Percentiles rank a stretch among this genome's conserved stretches.
phyloP scores from a whole-genome alignment of 2,888 invertebrate genomes.

The Lithophane leautieri region DNA sequence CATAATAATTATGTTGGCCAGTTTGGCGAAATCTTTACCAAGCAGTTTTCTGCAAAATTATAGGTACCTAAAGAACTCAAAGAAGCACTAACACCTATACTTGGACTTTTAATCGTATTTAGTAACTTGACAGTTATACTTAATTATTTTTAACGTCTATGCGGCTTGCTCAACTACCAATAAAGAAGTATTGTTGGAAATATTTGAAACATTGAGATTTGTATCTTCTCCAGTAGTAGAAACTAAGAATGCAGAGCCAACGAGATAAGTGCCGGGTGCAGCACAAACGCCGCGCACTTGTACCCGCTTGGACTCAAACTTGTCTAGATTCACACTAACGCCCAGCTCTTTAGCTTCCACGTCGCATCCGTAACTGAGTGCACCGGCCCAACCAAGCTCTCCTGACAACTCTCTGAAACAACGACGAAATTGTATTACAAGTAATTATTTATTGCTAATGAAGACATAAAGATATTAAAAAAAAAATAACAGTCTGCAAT shows the following conservation, averaged over 20 bases:
- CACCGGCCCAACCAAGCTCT: conserved; percentile 86
- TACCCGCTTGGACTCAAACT: conserved; percentile 89
- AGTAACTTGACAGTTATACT: not conserved
- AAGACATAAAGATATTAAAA: not conserved
- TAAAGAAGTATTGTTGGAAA: conserved; percentile 81
- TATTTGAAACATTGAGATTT: conserved; percentile 71
- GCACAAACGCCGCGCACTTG: conserved; percentile 91
- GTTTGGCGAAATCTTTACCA: not conserved
- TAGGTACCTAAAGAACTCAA: not conserved
- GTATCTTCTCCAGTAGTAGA: conserved; percentile 68
- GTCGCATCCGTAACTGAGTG: conserved; percentile 82
- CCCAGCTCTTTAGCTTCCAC: conserved; percentile 81
- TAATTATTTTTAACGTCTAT: conserved; percentile 35
- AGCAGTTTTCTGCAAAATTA: not conserved
- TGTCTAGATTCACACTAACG: conserved; percentile 84
- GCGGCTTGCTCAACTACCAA: conserved; percentile 80
- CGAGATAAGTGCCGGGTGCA: conserved; percentile 92
- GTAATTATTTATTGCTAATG: not conserved
- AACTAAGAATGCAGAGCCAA: conserved; percentile 91
- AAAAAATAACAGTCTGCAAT: not conserved
- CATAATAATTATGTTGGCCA: not conserved
- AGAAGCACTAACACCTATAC: conserved; percentile 9
- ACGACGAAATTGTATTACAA: conserved; percentile 5
- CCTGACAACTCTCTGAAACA: conserved; percentile 79
- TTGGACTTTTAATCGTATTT: not conserved